Conservation (phyloP, 2,888 invertebrate species). For the Isotomurus palustris region DNA sequence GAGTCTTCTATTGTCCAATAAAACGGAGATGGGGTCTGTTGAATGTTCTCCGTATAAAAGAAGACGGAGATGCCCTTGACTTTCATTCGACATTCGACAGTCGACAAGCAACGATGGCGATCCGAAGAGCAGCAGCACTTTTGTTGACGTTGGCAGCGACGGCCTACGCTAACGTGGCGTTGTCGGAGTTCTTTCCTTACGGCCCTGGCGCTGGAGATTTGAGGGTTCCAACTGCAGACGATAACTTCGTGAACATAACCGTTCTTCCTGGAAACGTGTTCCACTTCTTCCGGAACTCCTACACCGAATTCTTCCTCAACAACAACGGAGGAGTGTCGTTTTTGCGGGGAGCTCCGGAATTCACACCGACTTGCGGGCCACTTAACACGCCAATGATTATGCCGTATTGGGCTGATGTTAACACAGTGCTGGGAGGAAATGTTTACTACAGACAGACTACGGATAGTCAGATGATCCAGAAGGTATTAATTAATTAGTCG, state of each 20-base stretch:
- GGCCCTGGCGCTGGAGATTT: background rate
- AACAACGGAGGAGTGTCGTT: conserved; percentile 8
- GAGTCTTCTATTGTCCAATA: too few species aligned
- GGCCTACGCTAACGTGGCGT: background rate
- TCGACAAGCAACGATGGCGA: too few species aligned
- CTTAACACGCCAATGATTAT: conserved; percentile 23
- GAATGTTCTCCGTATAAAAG: too few species aligned
- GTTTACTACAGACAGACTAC: conserved; percentile 14
- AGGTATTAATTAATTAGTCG: too few species aligned
- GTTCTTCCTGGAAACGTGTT: background rate
- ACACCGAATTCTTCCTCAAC: conserved; percentile 1
- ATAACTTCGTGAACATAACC: background rate
- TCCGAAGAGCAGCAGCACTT: too few species aligned
- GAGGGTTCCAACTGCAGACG: conserved; percentile 2
- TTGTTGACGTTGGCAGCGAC: background rate
- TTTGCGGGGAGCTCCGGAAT: background rate
- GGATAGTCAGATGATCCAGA: background rate
- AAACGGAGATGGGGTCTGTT: too few species aligned
- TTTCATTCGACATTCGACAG: too few species aligned
- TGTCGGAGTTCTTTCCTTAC: background rate
- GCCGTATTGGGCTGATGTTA: conserved; percentile 21
- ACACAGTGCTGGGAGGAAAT: background rate
- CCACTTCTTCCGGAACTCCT: background rate
- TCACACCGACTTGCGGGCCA: conserved; percentile 15
- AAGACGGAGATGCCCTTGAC: too few species aligned